Conservation (phyloP, 1,140 invertebrate genomes). For the Cydia amplana region DNA sequence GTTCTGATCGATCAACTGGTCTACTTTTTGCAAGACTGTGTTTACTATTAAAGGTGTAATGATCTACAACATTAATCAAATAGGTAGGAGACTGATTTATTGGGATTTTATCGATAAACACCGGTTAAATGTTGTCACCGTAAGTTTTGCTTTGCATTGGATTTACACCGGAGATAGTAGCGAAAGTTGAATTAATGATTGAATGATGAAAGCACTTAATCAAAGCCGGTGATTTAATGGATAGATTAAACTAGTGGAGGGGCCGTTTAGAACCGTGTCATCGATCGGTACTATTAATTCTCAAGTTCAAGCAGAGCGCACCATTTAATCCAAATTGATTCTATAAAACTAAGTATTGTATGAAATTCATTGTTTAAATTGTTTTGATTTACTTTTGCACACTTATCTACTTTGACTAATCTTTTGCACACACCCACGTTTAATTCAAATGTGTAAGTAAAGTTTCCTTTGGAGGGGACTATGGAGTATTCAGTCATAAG, state of each 20-base stretch:
- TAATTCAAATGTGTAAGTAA: too few relatives aligned
- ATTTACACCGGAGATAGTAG: constrained; percentile 26
- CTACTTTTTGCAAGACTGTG: constrained; percentile 18
- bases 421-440: too few relatives aligned
- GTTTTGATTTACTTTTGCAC: too few relatives aligned
- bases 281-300: neutral
- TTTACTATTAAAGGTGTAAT: constrained; percentile 12
- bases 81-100: constrained; percentile 20
- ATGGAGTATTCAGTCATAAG: too few relatives aligned
- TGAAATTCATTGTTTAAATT: too few relatives aligned
- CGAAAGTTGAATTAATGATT: constrained; percentile 24
- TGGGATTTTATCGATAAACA: constrained; percentile 29
- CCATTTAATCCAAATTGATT: neutral
- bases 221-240: constrained; percentile 26
- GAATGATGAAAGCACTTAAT: constrained; percentile 26
- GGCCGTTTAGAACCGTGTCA: constrained; percentile 22
- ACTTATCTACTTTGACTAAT: too few relatives aligned
- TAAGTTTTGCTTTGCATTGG: constrained; percentile 7
- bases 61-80: constrained; percentile 30
- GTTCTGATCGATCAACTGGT: constrained; percentile 11
- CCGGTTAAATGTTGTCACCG: constrained; percentile 28
- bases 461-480: too few relatives aligned
- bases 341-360: neutral
- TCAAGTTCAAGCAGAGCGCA: neutral
- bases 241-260: constrained; percentile 12